Evolutionary conservation across 2,113 vertebrate genomes (phyloP), one percentile per base, ranked within the genome.

Genomic region (Solea senegalensis): DNA sequence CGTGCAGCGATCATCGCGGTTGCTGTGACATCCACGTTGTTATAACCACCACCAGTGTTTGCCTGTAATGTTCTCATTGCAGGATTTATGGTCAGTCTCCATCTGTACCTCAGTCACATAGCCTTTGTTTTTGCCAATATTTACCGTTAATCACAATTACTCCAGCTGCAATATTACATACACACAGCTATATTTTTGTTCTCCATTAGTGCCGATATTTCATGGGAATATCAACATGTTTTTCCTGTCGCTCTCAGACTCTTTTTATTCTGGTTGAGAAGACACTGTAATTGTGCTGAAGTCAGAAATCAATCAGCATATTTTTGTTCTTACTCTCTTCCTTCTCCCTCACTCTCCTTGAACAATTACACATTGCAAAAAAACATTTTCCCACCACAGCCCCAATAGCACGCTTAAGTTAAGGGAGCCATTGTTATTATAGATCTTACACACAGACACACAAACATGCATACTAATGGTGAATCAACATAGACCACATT

Each of bases 401-500:
- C 14, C 2, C 10, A 4, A 48, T 3, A 12, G 9, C 4, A 48
- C 45, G 2, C 12, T 45, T 12, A 9, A 48, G 10, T 48, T 5
- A 12, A 48, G 12, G 1, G 45, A 48, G 1, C 10, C 45, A 12
- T 13, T 12, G 8, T 48, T 48, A 13, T 13, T 4, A 12, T 4
- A 10, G 45, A 48, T 10, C 45, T 13, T 48, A 3, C 44, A 45
- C 44, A 43, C 53, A 43, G 34, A 15, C 55, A 50, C 27, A 59
- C 15, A 50, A 65, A 63, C 63, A 45, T 9, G 12, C 44, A 45
- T 9, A 45, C 12, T 48, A 10, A 13, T 10, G 11, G 45, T 12
- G 10, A 14, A 14, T 2, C 2, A 11, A 48, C 43, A 14, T 1
- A 75, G 79, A 76, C 67, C 69, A 79, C 63, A 73, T 54, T 61